A percentile compares a stretch with the other conserved stretches of the same genome.
phyloP scores from a whole-genome alignment of 2,113 vertebrate genomes.

The Pteropus alecto region DNA sequence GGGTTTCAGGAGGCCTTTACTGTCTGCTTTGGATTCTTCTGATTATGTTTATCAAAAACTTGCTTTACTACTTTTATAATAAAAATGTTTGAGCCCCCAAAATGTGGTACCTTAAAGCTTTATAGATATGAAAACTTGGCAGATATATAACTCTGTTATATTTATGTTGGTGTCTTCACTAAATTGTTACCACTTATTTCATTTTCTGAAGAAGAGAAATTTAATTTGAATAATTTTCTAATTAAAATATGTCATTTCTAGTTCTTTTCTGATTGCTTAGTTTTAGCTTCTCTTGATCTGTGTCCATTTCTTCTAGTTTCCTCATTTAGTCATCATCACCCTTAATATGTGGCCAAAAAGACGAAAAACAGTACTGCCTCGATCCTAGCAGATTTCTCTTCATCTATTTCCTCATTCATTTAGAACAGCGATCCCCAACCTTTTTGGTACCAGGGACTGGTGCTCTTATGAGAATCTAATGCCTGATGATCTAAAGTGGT shows the following conservation, averaged over 20 bases:
- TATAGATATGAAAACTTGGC: not conserved
- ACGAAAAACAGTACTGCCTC: not conserved
- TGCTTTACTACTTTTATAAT: not conserved
- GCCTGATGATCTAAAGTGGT: no score
- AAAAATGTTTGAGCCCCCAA: not conserved
- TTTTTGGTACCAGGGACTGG: no score
- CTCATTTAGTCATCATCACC: not conserved
- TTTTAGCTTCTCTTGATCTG: not conserved
- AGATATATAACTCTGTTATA: not conserved
- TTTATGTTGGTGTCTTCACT: not conserved
- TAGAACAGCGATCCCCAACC: not conserved
- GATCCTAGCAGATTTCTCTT: not conserved
- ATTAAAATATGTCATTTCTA: not conserved
- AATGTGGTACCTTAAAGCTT: not conserved
- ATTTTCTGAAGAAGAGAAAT: conserved; percentile 2
- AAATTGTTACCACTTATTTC: not conserved
- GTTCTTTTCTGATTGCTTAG: not conserved
- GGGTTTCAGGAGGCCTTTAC: not conserved
- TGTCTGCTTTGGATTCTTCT: not conserved
- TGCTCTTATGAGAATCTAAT: no score
- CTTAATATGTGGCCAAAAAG: not conserved
- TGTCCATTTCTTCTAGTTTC: not conserved
- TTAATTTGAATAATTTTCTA: not conserved
- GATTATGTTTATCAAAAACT: not conserved
- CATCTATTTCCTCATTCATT: not conserved